Evolutionary conservation across 2,113 vertebrate genomes (phyloP).

Genomic region (Cisticola juncidis): DNA sequence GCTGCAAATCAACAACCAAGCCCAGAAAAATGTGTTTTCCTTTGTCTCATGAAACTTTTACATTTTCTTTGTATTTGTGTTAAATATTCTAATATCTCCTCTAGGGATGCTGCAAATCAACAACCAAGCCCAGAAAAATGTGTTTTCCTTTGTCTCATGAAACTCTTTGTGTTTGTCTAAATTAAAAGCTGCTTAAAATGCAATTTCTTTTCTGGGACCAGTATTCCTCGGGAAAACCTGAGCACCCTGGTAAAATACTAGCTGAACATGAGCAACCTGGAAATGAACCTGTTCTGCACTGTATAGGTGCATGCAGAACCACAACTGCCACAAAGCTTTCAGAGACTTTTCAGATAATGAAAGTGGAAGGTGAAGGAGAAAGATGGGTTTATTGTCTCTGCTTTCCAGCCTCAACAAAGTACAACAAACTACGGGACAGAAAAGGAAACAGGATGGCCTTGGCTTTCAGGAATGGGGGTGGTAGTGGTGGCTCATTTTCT

Average conservation of each 20-base stretch:
- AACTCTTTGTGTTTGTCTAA: background rate
- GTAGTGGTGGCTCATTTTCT: background rate
- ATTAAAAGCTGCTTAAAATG: background rate
- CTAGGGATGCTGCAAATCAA: background rate
- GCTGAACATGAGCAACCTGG: background rate
- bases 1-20: background rate
- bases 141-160: background rate
- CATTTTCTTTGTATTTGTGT: background rate
- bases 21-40: background rate
- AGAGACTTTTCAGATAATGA: background rate
- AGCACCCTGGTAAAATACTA: background rate
- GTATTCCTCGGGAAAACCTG: background rate
- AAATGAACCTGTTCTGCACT: background rate
- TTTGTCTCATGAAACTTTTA: background rate
- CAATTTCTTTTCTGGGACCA: background rate
- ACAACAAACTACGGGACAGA: background rate
- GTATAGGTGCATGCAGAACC: background rate
- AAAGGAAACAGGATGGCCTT: conserved; percentile 31
- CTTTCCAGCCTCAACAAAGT: background rate
- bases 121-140: background rate
- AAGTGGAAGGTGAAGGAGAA: background rate
- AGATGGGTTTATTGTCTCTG: background rate
- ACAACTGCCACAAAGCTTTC: background rate
- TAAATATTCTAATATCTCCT: background rate
- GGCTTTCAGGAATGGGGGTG: conserved; percentile 25